Evolutionary conservation across 2,797 vertebrate species (phyloP).

Genomic region (Enteromius treurensis): DNA sequence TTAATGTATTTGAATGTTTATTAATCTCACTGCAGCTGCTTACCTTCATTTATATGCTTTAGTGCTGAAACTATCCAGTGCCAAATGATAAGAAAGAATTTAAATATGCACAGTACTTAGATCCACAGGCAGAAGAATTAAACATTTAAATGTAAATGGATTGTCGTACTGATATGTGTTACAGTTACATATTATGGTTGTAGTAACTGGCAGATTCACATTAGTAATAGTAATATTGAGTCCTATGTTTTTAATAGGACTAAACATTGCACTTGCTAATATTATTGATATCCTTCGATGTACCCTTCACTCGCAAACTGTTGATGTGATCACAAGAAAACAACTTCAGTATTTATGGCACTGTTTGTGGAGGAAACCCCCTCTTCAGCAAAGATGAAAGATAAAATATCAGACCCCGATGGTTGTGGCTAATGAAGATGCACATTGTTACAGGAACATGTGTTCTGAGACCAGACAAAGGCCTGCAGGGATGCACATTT

Average conservation of each 20-base stretch:
- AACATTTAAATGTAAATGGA: background rate
- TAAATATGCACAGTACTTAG: background rate
- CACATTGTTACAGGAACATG: conserved; percentile 34
- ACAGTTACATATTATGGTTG: background rate
- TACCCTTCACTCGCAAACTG: background rate
- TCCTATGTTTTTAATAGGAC: background rate
- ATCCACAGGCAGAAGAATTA: background rate
- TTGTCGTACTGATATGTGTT: background rate
- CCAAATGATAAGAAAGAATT: background rate
- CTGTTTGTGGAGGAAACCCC: background rate
- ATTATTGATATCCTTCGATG: background rate
- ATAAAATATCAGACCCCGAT: background rate
- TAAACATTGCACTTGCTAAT: background rate
- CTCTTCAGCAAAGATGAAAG: conserved; percentile 18
- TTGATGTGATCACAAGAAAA: background rate
- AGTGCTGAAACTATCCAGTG: background rate
- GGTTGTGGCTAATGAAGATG: conserved; percentile 49
- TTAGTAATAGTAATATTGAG: too few relatives aligned
- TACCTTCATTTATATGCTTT: background rate
- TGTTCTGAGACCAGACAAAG: conserved; percentile 40
- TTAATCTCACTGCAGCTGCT: background rate
- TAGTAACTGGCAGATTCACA: background rate
- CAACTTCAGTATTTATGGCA: background rate
- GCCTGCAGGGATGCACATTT: conserved; percentile 52
- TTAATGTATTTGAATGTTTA: background rate